phyloP scores from a whole-genome alignment of 2,888 invertebrate genomes.

The Tetragonisca angustula region DNA sequence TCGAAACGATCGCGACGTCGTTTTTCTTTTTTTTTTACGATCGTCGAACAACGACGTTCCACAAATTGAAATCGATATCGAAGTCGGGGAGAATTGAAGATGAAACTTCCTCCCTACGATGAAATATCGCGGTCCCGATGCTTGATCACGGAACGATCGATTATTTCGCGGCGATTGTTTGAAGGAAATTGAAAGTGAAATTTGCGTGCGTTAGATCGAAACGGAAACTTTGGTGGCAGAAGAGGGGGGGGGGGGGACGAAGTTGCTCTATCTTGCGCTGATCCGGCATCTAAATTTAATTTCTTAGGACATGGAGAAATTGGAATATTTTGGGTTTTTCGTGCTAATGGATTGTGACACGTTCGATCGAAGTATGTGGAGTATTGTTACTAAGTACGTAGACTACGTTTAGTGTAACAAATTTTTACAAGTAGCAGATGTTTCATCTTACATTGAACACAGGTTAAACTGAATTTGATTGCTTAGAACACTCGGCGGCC shows the following conservation, averaged over 20 bases:
- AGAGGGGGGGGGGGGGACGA: too few relatives aligned
- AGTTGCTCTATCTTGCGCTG: neutral
- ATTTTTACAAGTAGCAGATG: too few relatives aligned
- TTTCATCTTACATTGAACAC: too few relatives aligned
- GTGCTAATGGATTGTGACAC: neutral
- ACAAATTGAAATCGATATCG: neutral
- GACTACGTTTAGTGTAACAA: too few relatives aligned
- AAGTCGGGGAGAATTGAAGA: conserved; percentile 1
- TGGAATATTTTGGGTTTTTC: neutral
- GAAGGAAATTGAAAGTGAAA: neutral
- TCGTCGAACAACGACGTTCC: neutral
- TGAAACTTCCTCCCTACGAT: neutral
- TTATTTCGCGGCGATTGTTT: neutral
- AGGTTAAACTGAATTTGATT: too few relatives aligned
- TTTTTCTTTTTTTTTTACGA: too few relatives aligned
- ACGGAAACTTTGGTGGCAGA: neutral
- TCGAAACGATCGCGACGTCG: conserved; percentile 2
- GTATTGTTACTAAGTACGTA: too few relatives aligned
- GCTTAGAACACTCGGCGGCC: too few relatives aligned
- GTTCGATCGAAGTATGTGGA: too few relatives aligned
- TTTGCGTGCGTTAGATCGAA: neutral
- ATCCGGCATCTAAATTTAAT: neutral
- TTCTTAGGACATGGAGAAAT: neutral
- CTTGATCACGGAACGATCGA: neutral
- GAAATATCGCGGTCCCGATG: neutral